phyloP scores from a whole-genome alignment of 2,113 vertebrate species.

The Illadopsis cleaveri region DNA sequence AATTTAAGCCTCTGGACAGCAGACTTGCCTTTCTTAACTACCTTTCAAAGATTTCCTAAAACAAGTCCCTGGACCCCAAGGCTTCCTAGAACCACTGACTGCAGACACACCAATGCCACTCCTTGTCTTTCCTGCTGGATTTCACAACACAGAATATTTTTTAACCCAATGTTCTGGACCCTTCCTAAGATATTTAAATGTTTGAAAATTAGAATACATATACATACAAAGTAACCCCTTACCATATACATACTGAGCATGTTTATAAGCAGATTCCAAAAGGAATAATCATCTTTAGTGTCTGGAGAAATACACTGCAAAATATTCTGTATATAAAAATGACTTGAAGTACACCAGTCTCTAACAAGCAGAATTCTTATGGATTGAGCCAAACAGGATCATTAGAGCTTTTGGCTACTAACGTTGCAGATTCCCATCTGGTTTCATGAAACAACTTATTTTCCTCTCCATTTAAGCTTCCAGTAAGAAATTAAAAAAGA shows the following conservation, averaged over 20 bases:
- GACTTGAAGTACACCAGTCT: background rate
- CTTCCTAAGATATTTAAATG: background rate
- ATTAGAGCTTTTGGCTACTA: conserved; percentile 16
- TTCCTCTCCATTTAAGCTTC: background rate
- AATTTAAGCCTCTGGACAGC: background rate
- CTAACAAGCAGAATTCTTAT: background rate
- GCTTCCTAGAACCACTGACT: background rate
- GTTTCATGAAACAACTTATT: conserved; percentile 1
- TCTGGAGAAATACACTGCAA: background rate
- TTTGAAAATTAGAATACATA: background rate
- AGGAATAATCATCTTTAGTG: background rate
- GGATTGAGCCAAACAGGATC: background rate
- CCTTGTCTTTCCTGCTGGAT: background rate
- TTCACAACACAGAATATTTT: background rate
- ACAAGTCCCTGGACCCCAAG: background rate
- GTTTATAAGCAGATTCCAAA: background rate
- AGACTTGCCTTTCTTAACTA: background rate
- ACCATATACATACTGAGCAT: background rate
- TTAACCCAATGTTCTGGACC: background rate
- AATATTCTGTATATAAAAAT: background rate
- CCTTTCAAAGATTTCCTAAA: background rate
- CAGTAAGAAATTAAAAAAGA: background rate
- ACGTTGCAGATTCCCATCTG: conserved; percentile 26
- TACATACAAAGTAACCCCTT: background rate
- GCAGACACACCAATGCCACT: background rate